phyloP scores from a whole-genome alignment of 2,113 vertebrate genomes.

The Balaeniceps rex region DNA sequence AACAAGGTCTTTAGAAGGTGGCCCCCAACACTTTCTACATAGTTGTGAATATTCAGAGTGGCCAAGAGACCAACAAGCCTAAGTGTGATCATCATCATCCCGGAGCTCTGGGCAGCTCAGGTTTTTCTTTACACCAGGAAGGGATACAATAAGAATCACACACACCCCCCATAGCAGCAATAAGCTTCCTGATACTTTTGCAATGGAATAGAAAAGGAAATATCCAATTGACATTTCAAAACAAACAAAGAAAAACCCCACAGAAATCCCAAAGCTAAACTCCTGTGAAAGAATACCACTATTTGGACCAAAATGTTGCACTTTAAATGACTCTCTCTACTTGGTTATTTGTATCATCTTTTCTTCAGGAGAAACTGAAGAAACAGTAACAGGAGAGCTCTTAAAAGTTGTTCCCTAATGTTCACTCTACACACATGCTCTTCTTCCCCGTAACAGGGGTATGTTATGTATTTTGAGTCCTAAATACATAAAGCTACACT shows the following conservation, averaged over 20 bases:
- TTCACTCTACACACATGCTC: background rate
- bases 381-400: background rate
- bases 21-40: background rate
- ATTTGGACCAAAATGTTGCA: background rate
- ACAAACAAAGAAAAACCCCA: background rate
- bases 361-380: background rate
- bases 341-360: background rate
- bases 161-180: background rate
- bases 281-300: background rate
- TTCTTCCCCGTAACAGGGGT: background rate
- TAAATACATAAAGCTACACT: background rate
- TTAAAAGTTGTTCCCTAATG: background rate
- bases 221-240: background rate
- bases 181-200: background rate
- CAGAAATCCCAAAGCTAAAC: background rate
- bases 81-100: background rate
- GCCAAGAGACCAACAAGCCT: background rate
- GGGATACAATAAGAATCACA: background rate
- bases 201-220: background rate
- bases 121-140: background rate
- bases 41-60: background rate
- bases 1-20: background rate
- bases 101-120: fast-evolving
- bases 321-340: background rate
- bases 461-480: background rate